Evolutionary conservation across 2,797 vertebrate genomes (phyloP).

Genomic region (Hydrophis major): DNA sequence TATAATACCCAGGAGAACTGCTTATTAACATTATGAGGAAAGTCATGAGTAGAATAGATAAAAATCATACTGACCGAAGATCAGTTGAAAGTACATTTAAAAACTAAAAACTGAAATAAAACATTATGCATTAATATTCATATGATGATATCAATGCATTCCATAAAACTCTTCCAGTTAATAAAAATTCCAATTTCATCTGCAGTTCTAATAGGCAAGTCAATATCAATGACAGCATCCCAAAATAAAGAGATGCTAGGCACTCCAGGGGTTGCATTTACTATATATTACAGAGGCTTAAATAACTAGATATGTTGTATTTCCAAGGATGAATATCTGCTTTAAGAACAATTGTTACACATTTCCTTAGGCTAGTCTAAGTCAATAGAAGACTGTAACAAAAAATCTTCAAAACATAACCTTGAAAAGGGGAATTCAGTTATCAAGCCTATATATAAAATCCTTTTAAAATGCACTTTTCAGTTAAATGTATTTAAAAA

Average conservation of each 20-base stretch:
- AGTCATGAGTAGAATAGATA: not conserved
- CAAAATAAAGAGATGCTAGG: not conserved
- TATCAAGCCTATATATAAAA: conserved; percentile 40
- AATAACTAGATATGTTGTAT: conserved; percentile 43
- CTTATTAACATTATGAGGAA: not conserved
- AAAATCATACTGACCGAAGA: not conserved
- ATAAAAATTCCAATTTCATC: not conserved
- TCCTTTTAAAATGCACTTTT: not conserved
- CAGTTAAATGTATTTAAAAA: conserved; percentile 31
- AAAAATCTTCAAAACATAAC: conserved; percentile 39
- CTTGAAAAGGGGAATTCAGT: conserved; percentile 20
- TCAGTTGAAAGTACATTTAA: not conserved
- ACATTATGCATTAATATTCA: not conserved
- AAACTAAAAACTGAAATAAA: accelerated
- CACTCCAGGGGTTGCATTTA: conserved; percentile 27
- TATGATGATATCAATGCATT: accelerated
- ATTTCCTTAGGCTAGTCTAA: conserved; percentile 46
- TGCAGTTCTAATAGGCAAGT: accelerated
- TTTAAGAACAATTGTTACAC: conserved; percentile 44
- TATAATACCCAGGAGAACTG: not conserved
- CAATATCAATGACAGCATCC: conserved; percentile 13
- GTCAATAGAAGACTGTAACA: conserved; percentile 43
- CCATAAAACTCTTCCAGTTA: accelerated
- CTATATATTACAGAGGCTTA: conserved; percentile 18
- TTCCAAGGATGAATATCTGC: conserved; percentile 41